Conservation (phyloP, 2,113 vertebrate genomes). For the Excalfactoria chinensis region DNA sequence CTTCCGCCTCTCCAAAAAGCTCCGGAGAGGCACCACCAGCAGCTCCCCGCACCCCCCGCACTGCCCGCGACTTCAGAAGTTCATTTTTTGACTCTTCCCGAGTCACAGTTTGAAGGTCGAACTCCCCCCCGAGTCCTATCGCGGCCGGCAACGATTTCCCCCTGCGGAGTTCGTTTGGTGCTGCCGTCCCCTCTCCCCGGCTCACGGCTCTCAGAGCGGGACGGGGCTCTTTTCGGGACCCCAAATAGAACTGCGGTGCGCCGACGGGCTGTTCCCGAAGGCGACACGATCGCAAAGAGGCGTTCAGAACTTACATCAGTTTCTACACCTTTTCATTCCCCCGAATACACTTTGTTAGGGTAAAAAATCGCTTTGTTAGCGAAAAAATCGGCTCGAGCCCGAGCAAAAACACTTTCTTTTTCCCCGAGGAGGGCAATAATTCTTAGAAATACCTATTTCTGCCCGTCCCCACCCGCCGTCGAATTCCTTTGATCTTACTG, state of each 20-base stretch:
- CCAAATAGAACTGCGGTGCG: not conserved
- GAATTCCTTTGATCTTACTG: not conserved
- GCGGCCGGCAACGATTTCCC: not conserved
- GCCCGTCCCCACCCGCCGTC: not conserved
- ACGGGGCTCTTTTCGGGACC: constrained; percentile 6
- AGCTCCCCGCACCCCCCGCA: not conserved
- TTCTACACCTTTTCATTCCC: not conserved
- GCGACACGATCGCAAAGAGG: not conserved
- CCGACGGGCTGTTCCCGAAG: not conserved
- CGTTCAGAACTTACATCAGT: not conserved
- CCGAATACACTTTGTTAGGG: not conserved
- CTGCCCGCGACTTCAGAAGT: not conserved
- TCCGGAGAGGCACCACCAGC: not conserved
- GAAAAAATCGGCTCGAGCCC: not conserved
- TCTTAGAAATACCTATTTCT: not conserved
- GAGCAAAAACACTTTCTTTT: not conserved
- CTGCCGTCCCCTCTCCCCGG: not conserved
- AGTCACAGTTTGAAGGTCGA: not conserved
- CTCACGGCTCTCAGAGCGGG: constrained; percentile 1
- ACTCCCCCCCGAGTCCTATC: not conserved
- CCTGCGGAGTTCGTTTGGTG: constrained; percentile 32
- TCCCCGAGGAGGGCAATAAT: not conserved
- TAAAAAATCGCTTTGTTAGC: too few relatives aligned
- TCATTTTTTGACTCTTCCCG: not conserved
- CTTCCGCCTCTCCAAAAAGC: not conserved